Evolutionary conservation across 2,797 vertebrate genomes (phyloP), one percentile per base, ranked within the genome.

Genomic region (Lindbergichthys nudifrons): DNA sequence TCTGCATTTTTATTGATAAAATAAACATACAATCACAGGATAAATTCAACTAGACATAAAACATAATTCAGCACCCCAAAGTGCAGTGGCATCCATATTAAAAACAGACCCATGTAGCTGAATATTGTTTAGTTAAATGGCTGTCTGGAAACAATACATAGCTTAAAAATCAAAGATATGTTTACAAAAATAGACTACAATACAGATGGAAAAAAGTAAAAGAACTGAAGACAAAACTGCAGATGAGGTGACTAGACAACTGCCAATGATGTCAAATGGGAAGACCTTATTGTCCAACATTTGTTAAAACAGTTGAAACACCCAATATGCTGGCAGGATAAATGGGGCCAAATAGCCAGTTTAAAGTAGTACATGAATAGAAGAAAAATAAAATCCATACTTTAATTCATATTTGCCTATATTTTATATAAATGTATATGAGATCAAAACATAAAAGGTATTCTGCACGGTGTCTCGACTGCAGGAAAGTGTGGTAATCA

Each of bases 1-100:
- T 77, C 30, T 14, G 4, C 3, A 2, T 71, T 81, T 84, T 93
- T 90, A 92, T 91, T 91, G 83, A 75, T 90, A 88, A 92, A 91
- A 92, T 84, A 85, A 74, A 81, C 69, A 71, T 64, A 74, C 73
- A 83, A 79, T 83, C 65, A 79, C 39, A 79, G 56, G 39, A 65
- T 79, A 70, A 64, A 81, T 77, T 72, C 75, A 74, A 69, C 62
- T 41, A 47, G 73, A 43, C 66, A 73, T 63, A 65, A 85, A 89
- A 83, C 60, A 73, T 10, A 71, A 76, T 71, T 75, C 71, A 80
- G 81, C 72, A 84, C 68, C 57, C 47, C 70, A 87, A 83, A 85
- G 86, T 86, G 84, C 86, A 89, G 48, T 71, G 60, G 60, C 60
- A 82, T 75, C 68, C 50, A 72, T 82, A 62, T 56, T 58, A 62